Evolutionary conservation across 2,888 invertebrate species (phyloP), one percentile per base, ranked within the genome.

Genomic region (Chirona hameri): DNA sequence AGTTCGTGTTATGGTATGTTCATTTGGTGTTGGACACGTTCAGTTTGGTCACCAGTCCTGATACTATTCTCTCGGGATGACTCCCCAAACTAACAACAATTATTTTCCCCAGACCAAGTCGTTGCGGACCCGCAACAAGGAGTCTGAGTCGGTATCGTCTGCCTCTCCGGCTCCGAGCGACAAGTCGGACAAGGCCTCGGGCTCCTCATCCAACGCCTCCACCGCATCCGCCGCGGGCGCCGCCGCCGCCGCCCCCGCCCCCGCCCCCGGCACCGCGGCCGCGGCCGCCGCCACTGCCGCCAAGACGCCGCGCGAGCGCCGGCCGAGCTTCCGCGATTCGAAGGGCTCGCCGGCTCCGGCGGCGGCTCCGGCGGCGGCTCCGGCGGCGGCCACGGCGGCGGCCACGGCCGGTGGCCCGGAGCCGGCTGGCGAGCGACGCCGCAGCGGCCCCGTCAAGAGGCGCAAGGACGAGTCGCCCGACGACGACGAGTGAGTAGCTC

Each of bases 371-470:
- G 79, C 29, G 29, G 31, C 18, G 31, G 52, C 65, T 24, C 27
- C 21, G 65, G 18, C 12, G 72, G 29, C 18, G 29, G 76, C 21
- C 7, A 21, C 21, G 24, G 24, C 76, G 76, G 15, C 29, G 82
- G 48, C 60, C 5, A 10, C 48, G 24, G 24, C 3, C 69, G 72
- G 18, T 27, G 82, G 48, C 29, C 24, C 48, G 76, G 29, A 31
- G 82, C 18, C 31, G 10, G 31, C 52, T n/a, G 48, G 9, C 24
- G 82, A 76, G 79, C 21, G 76, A 9, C 39, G 76, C 21, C 39
- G 76, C 39, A 76, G 82, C 79, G 82, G 82, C n/a, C 55, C 69
- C 52, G 79, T 55, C 82, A 82, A 82, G 48, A 39, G 82, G 21
- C 31, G 79, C 79, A 76, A 76, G 46, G 76, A 76, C 46, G 76